These are phyloP conservation scores for Atlantisia rogersi DNA, from an alignment of 2,113 vertebrate genomes.

Conservation along the genomic window DNA sequence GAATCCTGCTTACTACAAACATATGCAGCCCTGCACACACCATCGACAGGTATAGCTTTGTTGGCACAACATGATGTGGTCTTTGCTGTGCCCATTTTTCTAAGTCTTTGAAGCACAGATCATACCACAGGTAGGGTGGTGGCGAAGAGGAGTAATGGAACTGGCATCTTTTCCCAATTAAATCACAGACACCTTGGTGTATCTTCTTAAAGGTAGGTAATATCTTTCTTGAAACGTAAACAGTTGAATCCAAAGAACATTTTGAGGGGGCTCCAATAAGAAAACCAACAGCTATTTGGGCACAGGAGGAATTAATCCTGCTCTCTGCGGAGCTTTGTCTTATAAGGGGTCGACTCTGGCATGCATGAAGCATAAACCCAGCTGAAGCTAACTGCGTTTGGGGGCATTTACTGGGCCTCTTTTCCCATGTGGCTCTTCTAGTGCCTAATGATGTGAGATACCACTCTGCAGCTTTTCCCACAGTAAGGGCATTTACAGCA, in stretches of 20 bases:
- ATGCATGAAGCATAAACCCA: not conserved
- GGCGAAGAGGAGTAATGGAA: not conserved
- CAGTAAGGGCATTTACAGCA: slow-evolving; percentile 32
- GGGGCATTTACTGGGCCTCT: not conserved
- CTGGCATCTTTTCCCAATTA: not conserved
- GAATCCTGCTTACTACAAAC: not conserved
- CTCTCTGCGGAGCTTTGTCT: not conserved
- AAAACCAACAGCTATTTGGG: not conserved
- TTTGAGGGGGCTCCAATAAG: not conserved
- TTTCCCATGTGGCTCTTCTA: not conserved
- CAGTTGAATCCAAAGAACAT: not conserved
- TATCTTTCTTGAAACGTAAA: not conserved
- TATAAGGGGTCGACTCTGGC: not conserved
- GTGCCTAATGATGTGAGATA: slow-evolving; percentile 25
- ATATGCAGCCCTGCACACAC: not conserved
- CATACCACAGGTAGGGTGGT: not conserved
- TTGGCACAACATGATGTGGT: not conserved
- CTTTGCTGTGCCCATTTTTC: not conserved
- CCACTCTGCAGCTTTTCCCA: slow-evolving; percentile 42
- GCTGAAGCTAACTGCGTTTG: not conserved
- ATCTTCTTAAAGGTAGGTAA: not conserved
- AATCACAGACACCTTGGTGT: not conserved
- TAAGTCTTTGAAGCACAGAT: not conserved
- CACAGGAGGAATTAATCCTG: slow-evolving; percentile 25
- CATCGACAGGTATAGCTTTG: not conserved